Conservation (phyloP, 2,113 vertebrate genomes). For the Arenaria interpres region DNA sequence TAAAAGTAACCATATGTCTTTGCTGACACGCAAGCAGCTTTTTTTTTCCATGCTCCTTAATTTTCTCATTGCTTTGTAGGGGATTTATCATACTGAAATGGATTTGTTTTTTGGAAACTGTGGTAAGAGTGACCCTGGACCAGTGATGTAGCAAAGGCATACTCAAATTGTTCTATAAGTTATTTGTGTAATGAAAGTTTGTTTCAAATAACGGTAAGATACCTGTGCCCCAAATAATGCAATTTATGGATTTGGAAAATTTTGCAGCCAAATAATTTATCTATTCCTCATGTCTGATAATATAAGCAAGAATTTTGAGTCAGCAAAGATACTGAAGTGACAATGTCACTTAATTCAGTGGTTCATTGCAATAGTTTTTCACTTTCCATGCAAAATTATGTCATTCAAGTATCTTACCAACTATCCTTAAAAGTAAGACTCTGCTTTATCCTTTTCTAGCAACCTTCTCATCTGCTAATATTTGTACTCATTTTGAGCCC, state of each 20-base stretch:
- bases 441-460: not conserved
- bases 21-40: not conserved
- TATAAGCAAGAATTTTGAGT: not conserved
- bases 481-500: not conserved
- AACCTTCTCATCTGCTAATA: not conserved
- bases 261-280: not conserved
- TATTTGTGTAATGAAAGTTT: not conserved
- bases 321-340: not conserved
- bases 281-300: not conserved
- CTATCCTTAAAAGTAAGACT: not conserved
- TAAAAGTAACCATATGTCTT: not conserved
- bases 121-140: not conserved
- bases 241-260: not conserved
- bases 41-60: not conserved
- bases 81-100: not conserved
- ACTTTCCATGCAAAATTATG: not conserved
- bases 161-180: not conserved
- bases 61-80: not conserved
- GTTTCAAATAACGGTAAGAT: not conserved
- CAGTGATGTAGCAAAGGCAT: not conserved
- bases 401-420: not conserved
- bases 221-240: fast-evolving
- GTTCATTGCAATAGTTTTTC: not conserved
- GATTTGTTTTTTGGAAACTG: not conserved
- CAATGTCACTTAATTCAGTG: not conserved